phyloP scores from a whole-genome alignment of 2,113 vertebrate species.

The Xenus cinereus region DNA sequence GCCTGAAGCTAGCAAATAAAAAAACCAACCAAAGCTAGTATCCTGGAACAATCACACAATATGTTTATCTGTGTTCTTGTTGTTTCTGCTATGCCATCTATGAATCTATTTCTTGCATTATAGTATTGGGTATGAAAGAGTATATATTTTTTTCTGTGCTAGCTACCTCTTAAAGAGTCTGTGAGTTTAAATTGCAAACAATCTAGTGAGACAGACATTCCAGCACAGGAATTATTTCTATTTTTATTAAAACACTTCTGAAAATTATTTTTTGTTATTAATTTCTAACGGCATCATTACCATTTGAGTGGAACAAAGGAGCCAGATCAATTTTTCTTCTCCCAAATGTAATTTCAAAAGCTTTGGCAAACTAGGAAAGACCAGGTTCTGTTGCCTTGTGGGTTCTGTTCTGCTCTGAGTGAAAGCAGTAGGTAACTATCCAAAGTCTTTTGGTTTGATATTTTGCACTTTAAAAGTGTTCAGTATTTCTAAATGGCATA shows the following conservation, averaged over 20 bases:
- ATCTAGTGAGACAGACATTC: background rate
- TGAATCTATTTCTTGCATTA: background rate
- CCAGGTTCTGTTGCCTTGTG: background rate
- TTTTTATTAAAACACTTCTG: background rate
- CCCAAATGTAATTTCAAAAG: background rate
- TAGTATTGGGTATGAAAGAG: background rate
- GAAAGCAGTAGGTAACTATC: background rate
- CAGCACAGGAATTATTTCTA: background rate
- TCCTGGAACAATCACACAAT: background rate
- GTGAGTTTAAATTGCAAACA: background rate
- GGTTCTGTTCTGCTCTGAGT: background rate
- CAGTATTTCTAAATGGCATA: background rate
- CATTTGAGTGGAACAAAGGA: background rate
- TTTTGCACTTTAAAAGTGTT: background rate
- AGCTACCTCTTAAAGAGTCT: background rate
- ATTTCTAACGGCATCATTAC: background rate
- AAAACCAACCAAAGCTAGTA: background rate
- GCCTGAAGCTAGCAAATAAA: background rate
- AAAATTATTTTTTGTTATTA: background rate
- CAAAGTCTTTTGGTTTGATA: background rate
- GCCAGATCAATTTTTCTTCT: background rate
- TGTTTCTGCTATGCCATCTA: background rate
- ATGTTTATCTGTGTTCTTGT: background rate
- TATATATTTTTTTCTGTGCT: background rate
- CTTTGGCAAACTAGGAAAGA: background rate